phyloP scores from a whole-genome alignment of 2,113 vertebrate genomes.

The Pluvianellus socialis region DNA sequence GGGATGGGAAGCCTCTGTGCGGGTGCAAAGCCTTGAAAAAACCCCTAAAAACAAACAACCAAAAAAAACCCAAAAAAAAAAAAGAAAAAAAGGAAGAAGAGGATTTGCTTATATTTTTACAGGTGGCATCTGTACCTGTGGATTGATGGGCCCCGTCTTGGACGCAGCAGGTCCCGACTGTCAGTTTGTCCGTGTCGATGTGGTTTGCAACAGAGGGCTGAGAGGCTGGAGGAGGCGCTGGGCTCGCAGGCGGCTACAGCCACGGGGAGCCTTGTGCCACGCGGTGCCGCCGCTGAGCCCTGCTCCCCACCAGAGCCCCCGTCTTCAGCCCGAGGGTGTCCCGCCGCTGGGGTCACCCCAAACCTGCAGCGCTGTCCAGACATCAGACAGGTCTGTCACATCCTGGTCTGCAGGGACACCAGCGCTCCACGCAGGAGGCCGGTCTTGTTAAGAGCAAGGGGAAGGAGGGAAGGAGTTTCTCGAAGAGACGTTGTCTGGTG shows the following conservation, averaged over 20 bases:
- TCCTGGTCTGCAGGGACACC: neutral
- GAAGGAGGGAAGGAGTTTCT: neutral
- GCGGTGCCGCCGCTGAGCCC: neutral
- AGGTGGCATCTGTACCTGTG: neutral
- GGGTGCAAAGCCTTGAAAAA: neutral
- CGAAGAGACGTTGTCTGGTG: neutral
- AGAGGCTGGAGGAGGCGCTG: neutral
- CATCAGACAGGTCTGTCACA: neutral
- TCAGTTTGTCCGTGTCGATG: fast-evolving
- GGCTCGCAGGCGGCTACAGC: fast-evolving
- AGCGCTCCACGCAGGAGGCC: neutral
- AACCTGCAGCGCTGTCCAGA: neutral
- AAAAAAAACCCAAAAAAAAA: too few relatives aligned
- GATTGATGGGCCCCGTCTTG: fast-evolving
- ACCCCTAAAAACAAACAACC: neutral
- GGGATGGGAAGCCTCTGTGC: neutral
- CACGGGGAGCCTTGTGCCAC: fast-evolving
- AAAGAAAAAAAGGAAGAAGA: fast-evolving
- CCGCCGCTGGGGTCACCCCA: neutral
- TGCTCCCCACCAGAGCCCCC: neutral
- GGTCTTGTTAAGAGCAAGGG: neutral
- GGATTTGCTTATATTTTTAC: neutral
- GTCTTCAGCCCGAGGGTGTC: neutral
- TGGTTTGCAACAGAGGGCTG: neutral
- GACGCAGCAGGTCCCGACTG: fast-evolving